Evolutionary conservation across 64 coral and sea anemone species (phyloP).

Genomic region (Astreopora myriophthalma): DNA sequence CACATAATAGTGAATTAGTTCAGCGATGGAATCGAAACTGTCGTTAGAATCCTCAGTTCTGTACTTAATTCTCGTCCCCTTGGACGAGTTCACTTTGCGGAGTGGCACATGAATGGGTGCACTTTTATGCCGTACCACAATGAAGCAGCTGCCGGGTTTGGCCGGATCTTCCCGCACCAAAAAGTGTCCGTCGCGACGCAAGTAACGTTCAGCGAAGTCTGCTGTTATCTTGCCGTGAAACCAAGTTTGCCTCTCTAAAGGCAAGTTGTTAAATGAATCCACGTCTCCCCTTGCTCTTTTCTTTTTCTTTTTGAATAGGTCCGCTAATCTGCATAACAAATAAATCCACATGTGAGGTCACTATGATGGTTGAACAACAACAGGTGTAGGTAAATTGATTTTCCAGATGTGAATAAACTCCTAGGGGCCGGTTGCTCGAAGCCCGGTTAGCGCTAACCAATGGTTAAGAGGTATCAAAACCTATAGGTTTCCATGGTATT

Average conservation of each 20-base stretch:
- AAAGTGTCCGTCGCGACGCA: conserved; percentile 84
- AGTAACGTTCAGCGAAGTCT: conserved; percentile 78
- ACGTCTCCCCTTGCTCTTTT: conserved; percentile 29
- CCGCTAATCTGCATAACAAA: conserved; percentile 43
- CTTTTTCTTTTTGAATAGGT: conserved; percentile 38
- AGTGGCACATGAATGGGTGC: conserved; percentile 65
- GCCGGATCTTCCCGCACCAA: conserved; percentile 92
- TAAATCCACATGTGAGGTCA: not conserved
- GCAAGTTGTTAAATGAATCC: conserved; percentile 15
- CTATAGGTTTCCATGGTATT: too few species aligned
- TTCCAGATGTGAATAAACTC: not conserved
- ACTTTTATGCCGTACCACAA: conserved; percentile 72
- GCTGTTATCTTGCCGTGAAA: conserved; percentile 91
- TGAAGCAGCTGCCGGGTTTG: conserved; percentile 80
- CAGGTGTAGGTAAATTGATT: too few species aligned
- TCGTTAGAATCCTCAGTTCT: conserved; percentile 78
- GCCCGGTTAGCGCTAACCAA: too few species aligned
- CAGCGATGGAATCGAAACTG: conserved; percentile 74
- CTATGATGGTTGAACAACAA: not conserved
- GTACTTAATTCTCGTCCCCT: conserved; percentile 86
- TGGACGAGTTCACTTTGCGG: conserved; percentile 70
- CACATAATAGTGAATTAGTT: conserved; percentile 75
- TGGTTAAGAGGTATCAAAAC: too few species aligned
- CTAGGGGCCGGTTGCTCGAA: too few species aligned
- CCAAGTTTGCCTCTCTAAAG: conserved; percentile 83